A percentile compares a stretch with the other conserved stretches of the same genome.
Evolutionary conservation across 1,140 invertebrate genomes (phyloP).

Genomic region (Eriosoma lanigerum): DNA sequence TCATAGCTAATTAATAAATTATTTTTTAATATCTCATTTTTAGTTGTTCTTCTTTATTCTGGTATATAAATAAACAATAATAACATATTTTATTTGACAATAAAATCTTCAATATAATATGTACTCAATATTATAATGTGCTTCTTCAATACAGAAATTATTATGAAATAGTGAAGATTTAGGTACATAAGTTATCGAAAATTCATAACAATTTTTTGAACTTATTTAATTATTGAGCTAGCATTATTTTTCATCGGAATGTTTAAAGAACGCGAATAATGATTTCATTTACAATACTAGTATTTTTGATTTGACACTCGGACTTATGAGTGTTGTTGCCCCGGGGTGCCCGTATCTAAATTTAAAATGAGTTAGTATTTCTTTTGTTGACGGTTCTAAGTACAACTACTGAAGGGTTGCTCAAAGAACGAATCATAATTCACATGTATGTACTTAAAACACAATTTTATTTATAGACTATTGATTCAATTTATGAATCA

Average conservation of each 20-base stretch:
- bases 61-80: too few relatives aligned
- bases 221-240: neutral
- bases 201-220: neutral
- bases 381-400: neutral
- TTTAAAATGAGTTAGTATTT: neutral
- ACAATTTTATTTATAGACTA: neutral
- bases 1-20: too few relatives aligned
- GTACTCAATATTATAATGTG: too few relatives aligned
- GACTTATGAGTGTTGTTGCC: neutral
- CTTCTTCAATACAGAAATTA: too few relatives aligned
- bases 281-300: neutral
- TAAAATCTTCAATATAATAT: too few relatives aligned
- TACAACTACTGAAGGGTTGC: neutral
- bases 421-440: neutral
- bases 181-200: neutral
- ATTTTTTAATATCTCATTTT: too few relatives aligned
- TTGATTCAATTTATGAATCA: neutral
- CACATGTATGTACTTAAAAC: neutral
- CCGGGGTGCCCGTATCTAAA: neutral
- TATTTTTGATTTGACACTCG: neutral
- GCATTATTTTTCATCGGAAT: too few relatives aligned
- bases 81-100: too few relatives aligned
- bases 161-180: too few relatives aligned
- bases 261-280: neutral
- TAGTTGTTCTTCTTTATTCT: too few relatives aligned